Evolutionary conservation across 2,888 invertebrate genomes (phyloP).

Genomic region (Nematopogon swammerdamellus): DNA sequence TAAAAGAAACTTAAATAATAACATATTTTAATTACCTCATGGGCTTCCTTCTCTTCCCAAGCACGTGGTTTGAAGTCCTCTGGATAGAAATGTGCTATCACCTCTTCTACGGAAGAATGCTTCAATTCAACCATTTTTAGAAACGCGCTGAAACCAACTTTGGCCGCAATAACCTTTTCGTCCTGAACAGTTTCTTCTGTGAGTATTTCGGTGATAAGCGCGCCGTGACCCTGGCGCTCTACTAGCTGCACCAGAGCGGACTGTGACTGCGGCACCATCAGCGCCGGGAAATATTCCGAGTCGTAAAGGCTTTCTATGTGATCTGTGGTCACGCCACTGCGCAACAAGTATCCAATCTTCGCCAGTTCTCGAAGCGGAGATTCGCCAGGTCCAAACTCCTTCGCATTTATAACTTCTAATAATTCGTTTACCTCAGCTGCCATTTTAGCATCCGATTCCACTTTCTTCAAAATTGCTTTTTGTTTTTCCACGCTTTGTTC

Average conservation of each 20-base stretch:
- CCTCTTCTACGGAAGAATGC: slow-evolving; percentile 79
- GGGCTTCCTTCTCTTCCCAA: slow-evolving; percentile 73
- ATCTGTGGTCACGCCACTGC: slow-evolving; percentile 70
- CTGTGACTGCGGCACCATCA: slow-evolving; percentile 78
- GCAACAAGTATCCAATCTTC: slow-evolving; percentile 74
- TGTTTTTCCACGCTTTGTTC: slow-evolving; percentile 54
- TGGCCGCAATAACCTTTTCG: slow-evolving; percentile 72
- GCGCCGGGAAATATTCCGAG: slow-evolving; percentile 73
- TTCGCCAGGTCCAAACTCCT: slow-evolving; percentile 79
- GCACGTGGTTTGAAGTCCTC: slow-evolving; percentile 79
- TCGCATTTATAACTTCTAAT: slow-evolving; percentile 68
- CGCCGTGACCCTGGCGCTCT: slow-evolving; percentile 78
- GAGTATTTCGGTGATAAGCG: slow-evolving; percentile 76
- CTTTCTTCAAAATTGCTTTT: slow-evolving; percentile 48
- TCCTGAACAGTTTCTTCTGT: slow-evolving; percentile 78
- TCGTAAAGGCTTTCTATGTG: slow-evolving; percentile 77
- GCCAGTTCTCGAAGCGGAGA: slow-evolving; percentile 76
- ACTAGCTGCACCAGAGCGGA: slow-evolving; percentile 81
- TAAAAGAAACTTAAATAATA: no score
- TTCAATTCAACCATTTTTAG: slow-evolving; percentile 81
- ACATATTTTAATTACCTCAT: slow-evolving; percentile 47
- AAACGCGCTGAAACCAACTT: slow-evolving; percentile 81
- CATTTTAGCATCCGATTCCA: slow-evolving; percentile 54
- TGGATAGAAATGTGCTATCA: slow-evolving; percentile 76
- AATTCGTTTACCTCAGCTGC: slow-evolving; percentile 74